Conservation (phyloP, 1,140 invertebrate genomes). For the Leptinotarsa defecta region DNA sequence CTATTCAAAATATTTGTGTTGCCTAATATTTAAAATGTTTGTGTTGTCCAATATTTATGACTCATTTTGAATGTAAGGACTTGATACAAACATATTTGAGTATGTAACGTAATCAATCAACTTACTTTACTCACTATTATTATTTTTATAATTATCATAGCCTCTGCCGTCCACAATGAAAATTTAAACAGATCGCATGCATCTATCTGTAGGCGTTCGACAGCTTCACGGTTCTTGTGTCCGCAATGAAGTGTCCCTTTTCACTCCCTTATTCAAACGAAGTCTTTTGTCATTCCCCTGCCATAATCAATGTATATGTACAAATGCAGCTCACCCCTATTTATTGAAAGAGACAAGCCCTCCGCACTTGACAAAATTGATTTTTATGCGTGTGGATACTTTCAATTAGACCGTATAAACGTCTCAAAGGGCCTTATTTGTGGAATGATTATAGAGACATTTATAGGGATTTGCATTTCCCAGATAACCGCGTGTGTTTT, state of each 20-base stretch:
- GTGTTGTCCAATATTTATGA: too few relatives aligned
- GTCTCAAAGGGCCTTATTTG: slow-evolving; percentile 36
- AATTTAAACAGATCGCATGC: not conserved
- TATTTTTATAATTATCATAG: not conserved
- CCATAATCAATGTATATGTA: slow-evolving; percentile 41
- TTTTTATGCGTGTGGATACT: slow-evolving; percentile 49
- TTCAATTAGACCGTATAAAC: slow-evolving; percentile 49
- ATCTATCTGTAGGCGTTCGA: not conserved
- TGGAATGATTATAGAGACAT: slow-evolving; percentile 42
- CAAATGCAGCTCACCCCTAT: slow-evolving; percentile 39
- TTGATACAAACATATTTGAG: too few relatives aligned
- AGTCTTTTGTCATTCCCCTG: slow-evolving; percentile 42
- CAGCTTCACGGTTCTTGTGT: slow-evolving; percentile 29
- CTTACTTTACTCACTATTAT: not conserved
- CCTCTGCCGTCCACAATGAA: not conserved
- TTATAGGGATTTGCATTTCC: slow-evolving; percentile 47
- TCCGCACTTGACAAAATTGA: slow-evolving; percentile 45
- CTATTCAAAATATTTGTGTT: too few relatives aligned
- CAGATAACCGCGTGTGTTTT: slow-evolving; percentile 28
- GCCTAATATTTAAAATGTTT: too few relatives aligned
- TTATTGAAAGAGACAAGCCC: slow-evolving; percentile 33
- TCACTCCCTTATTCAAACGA: slow-evolving; percentile 28
- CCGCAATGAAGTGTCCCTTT: slow-evolving; percentile 36
- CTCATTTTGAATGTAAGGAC: too few relatives aligned
- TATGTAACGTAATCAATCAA: too few relatives aligned